These are phyloP conservation scores for Aleiodes testaceus DNA, from an alignment of 2,888 invertebrate species.

Conservation along the genomic window DNA sequence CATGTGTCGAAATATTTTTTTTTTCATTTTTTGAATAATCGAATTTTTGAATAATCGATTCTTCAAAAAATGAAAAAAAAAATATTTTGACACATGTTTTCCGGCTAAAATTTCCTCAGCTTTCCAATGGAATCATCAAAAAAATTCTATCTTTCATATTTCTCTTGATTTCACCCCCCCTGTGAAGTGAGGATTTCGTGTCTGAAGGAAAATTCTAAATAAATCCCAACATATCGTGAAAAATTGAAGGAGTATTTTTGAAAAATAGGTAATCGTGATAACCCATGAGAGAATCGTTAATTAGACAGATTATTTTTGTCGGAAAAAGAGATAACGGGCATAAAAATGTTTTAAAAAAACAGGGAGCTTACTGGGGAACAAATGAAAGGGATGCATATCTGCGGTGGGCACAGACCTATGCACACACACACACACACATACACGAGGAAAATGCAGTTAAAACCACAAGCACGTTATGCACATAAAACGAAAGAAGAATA, in stretches of 20 bases:
- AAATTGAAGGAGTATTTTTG: neutral
- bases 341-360: constrained; percentile 2
- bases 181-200: too few species aligned
- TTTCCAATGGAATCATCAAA: too few species aligned
- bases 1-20: too few species aligned
- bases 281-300: constrained; percentile 14
- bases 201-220: neutral
- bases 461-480: constrained; percentile 29
- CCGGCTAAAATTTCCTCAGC: too few species aligned
- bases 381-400: constrained; percentile 41
- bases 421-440: neutral
- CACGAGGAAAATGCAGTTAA: constrained; percentile 11
- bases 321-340: constrained; percentile 5
- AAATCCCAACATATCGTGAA: neutral
- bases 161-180: too few species aligned
- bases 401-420: constrained; percentile 28
- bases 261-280: constrained; percentile 1
- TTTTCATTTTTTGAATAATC: too few species aligned
- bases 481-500: constrained; percentile 29
- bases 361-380: constrained; percentile 31
- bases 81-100: too few species aligned
- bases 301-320: constrained; percentile 11
- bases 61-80: too few species aligned
- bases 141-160: too few species aligned
- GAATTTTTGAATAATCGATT: too few species aligned